These are phyloP conservation scores for Plebejus argus DNA, from an alignment of 2,888 invertebrate genomes.

Conservation along the genomic window DNA sequence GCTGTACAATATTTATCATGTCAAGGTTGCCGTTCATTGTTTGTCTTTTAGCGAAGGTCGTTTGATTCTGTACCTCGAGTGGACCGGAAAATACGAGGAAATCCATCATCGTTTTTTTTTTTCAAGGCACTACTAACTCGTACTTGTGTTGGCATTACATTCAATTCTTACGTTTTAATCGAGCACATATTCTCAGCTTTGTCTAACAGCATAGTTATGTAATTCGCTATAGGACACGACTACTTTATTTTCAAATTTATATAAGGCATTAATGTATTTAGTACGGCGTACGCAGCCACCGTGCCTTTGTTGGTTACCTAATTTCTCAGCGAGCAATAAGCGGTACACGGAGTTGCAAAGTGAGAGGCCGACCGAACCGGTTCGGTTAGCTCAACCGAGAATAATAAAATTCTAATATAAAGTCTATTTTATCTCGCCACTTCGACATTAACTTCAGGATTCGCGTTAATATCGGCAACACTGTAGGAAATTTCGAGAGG, in stretches of 20 bases:
- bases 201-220: slow-evolving; percentile 26
- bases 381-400: slow-evolving; percentile 71
- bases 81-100: slow-evolving; percentile 78
- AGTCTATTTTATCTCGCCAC: slow-evolving; percentile 37
- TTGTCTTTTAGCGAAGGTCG: slow-evolving; percentile 77
- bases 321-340: slow-evolving; percentile 75
- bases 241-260: slow-evolving; percentile 52
- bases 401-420: slow-evolving; percentile 48
- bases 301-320: slow-evolving; percentile 76
- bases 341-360: slow-evolving; percentile 69
- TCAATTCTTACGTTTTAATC: slow-evolving; percentile 9
- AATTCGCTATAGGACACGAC: slow-evolving; percentile 42
- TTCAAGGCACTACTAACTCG: slow-evolving; percentile 69
- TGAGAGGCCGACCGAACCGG: slow-evolving; percentile 79
- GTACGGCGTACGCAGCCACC: slow-evolving; percentile 62
- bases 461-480: slow-evolving; percentile 20
- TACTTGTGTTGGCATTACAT: slow-evolving; percentile 18
- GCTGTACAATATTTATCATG: slow-evolving; percentile 63
- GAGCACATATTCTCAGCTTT: slow-evolving; percentile 24
- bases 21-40: slow-evolving; percentile 78
- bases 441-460: slow-evolving; percentile 29
- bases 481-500: slow-evolving; percentile 43
- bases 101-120: slow-evolving; percentile 73
- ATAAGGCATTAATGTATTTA: slow-evolving; percentile 56
- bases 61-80: slow-evolving; percentile 60